Percentiles rank a stretch among this genome's conserved stretches.
These are phyloP conservation scores for Catajapyx aquilonaris DNA, from an alignment of 1,140 invertebrate genomes.

Conservation along the genomic window DNA sequence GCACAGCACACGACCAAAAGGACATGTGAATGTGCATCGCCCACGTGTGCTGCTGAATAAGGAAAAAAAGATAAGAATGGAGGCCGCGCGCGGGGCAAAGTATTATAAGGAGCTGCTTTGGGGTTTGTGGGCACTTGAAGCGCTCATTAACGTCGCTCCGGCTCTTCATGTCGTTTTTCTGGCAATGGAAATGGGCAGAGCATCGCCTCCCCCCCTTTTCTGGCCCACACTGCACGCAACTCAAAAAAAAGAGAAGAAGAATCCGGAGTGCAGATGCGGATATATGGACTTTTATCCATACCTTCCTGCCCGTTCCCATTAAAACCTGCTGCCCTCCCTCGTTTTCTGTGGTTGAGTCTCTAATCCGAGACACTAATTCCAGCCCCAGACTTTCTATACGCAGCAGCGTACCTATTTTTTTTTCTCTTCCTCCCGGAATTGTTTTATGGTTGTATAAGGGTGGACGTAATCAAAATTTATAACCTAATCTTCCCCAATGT, in stretches of 20 bases:
- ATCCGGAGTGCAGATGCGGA: too few relatives aligned
- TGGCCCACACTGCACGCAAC: too few relatives aligned
- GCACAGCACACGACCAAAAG: neutral
- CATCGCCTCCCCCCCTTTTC: too few relatives aligned
- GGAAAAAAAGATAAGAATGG: neutral
- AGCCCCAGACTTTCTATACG: neutral
- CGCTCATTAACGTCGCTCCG: too few relatives aligned
- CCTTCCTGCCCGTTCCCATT: neutral
- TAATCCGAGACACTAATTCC: neutral
- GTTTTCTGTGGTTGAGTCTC: neutral
- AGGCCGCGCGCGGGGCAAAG: neutral
- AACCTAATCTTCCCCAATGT: neutral
- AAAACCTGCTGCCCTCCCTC: neutral
- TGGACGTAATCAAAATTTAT: constrained; percentile 1
- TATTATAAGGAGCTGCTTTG: neutral
- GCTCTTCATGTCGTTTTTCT: too few relatives aligned
- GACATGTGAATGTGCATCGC: neutral
- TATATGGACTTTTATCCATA: too few relatives aligned
- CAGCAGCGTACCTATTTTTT: neutral
- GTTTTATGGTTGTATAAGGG: neutral
- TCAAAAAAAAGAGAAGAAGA: too few relatives aligned
- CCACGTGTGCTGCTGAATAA: neutral
- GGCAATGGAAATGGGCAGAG: too few relatives aligned
- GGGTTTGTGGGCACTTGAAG: neutral
- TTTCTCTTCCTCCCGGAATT: neutral